These are phyloP conservation scores for Lophotis ruficrista DNA, from an alignment of 2,113 vertebrate genomes.

Conservation along the genomic window DNA sequence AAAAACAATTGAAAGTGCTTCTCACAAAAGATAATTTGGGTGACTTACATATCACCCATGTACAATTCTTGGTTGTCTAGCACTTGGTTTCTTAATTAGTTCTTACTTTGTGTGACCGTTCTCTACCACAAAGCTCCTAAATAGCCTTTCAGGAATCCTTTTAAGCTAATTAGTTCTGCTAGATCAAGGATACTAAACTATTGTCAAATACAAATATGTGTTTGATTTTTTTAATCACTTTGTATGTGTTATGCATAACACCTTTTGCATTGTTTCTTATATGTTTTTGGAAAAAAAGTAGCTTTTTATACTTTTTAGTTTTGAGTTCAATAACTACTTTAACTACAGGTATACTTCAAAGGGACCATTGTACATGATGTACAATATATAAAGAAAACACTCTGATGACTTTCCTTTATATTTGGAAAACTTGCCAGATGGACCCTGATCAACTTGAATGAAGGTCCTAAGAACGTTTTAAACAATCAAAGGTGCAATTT, in stretches of 20 bases:
- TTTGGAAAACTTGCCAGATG: constrained; percentile 71
- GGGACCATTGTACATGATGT: constrained; percentile 80
- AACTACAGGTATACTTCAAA: constrained; percentile 86
- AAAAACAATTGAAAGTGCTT: constrained; percentile 79
- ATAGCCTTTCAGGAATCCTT: constrained; percentile 70
- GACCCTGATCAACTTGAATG: constrained; percentile 52
- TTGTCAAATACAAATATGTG: constrained; percentile 70
- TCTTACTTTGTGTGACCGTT: constrained; percentile 72
- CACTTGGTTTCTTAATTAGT: constrained; percentile 76
- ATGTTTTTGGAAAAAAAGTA: constrained; percentile 79
- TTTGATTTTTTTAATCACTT: constrained; percentile 81
- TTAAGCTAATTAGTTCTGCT: constrained; percentile 71
- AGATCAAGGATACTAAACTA: constrained; percentile 72
- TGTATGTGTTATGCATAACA: constrained; percentile 78
- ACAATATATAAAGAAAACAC: constrained; percentile 66
- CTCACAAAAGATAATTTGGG: constrained; percentile 77
- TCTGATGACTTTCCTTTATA: constrained; percentile 72
- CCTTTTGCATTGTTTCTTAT: constrained; percentile 84
- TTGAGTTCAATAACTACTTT: constrained; percentile 82
- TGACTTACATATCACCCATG: constrained; percentile 67
- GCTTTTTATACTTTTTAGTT: constrained; percentile 89
- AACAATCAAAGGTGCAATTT: constrained; percentile 83
- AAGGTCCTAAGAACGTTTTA: constrained; percentile 74
- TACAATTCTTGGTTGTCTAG: constrained; percentile 75
- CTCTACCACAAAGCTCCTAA: constrained; percentile 78